phyloP scores from a whole-genome alignment of 2,113 vertebrate species.

The Cyprinodon tularosa region DNA sequence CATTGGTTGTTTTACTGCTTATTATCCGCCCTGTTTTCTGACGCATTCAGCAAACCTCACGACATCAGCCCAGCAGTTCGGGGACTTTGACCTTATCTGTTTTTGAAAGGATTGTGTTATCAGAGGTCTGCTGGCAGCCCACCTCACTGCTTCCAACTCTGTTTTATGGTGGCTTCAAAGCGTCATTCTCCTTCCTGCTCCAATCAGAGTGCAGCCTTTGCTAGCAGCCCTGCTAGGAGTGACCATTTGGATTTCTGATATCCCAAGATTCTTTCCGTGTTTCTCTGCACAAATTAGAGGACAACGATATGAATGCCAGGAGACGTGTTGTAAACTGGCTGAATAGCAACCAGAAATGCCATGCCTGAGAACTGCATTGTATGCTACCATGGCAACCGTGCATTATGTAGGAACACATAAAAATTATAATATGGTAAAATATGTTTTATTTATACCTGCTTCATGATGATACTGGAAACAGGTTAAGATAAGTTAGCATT shows the following conservation, averaged over 20 bases:
- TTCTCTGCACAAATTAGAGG: slow-evolving; percentile 54
- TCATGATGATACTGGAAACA: slow-evolving; percentile 54
- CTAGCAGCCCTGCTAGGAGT: slow-evolving; percentile 62
- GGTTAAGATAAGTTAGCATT: slow-evolving; percentile 23
- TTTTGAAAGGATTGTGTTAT: slow-evolving; percentile 63
- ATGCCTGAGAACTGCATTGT: slow-evolving; percentile 32
- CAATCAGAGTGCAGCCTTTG: slow-evolving; percentile 51
- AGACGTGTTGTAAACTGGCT: slow-evolving; percentile 48
- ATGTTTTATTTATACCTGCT: slow-evolving; percentile 47
- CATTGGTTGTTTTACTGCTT: slow-evolving; percentile 57
- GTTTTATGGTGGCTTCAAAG: slow-evolving; percentile 62
- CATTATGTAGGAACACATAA: slow-evolving; percentile 38
- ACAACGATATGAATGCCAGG: slow-evolving; percentile 52
- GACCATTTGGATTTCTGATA: slow-evolving; percentile 55
- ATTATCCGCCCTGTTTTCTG: slow-evolving; percentile 44
- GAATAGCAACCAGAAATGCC: slow-evolving; percentile 47
- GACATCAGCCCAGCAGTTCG: slow-evolving; percentile 39
- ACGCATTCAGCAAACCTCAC: slow-evolving; percentile 56
- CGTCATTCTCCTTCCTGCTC: slow-evolving; percentile 64
- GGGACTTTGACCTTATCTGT: slow-evolving; percentile 67
- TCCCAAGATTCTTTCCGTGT: slow-evolving; percentile 60
- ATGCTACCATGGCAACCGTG: slow-evolving; percentile 49
- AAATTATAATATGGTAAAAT: slow-evolving; percentile 53
- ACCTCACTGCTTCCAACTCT: slow-evolving; percentile 54
- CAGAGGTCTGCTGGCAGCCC: slow-evolving; percentile 39